phyloP scores from a whole-genome alignment of 64 coral and sea anemone genomes.

The Pocillopora damicornis region DNA sequence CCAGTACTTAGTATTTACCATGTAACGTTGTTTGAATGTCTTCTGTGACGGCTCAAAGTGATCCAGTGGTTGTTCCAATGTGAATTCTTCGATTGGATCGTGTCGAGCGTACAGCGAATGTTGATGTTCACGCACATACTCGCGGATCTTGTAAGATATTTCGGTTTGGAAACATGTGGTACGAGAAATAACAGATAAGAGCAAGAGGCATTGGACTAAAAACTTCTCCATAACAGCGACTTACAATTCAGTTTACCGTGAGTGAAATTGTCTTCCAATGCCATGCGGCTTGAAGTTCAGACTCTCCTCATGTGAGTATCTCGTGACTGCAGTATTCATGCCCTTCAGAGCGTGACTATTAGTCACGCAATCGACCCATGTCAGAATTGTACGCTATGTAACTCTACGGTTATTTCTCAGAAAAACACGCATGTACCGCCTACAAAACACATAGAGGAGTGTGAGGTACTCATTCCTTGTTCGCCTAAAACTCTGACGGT shows the following conservation, averaged over 20 bases:
- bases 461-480: no score
- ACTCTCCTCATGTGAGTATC: background rate
- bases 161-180: conserved; percentile 42
- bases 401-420: no score
- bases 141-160: conserved; percentile 42
- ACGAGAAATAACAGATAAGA: conserved; percentile 3
- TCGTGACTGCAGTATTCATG: background rate
- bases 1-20: conserved; percentile 65
- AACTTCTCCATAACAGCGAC: background rate
- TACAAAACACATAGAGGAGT: no score
- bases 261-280: background rate
- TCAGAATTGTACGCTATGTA: no score
- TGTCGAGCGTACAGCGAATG: background rate
- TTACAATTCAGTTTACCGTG: background rate
- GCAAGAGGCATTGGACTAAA: background rate
- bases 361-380: no score
- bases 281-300: no score
- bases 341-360: no score
- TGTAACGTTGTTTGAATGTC: conserved; percentile 58
- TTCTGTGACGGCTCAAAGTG: conserved; percentile 60
- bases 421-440: no score
- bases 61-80: conserved; percentile 55
- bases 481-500: no score
- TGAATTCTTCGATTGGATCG: conserved; percentile 13
- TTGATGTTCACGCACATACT: conserved; percentile 13